phyloP scores from a whole-genome alignment of 2,113 vertebrate genomes.

The Atlantisia rogersi region DNA sequence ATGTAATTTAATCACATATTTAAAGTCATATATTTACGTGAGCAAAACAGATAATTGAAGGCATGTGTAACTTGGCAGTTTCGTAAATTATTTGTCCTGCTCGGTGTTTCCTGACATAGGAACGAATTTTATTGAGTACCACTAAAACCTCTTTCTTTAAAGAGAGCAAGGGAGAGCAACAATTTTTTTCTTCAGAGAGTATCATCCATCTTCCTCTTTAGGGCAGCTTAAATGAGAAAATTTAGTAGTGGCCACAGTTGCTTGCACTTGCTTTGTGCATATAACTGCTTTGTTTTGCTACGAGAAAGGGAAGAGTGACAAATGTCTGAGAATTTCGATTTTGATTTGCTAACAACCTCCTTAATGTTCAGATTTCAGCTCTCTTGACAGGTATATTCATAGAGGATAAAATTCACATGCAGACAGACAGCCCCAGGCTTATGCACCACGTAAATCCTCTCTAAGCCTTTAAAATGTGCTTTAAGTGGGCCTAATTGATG shows the following conservation, averaged over 20 bases:
- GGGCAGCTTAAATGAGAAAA: neutral
- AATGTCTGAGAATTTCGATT: conserved; percentile 18
- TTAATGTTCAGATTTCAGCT: conserved; percentile 49
- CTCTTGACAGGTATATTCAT: conserved; percentile 30
- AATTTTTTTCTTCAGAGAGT: neutral
- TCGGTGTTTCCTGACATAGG: neutral
- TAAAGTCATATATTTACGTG: neutral
- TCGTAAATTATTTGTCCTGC: neutral
- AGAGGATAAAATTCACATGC: conserved; percentile 9
- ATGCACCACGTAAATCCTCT: conserved; percentile 17
- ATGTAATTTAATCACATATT: neutral
- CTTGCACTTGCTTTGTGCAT: neutral
- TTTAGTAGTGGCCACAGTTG: neutral
- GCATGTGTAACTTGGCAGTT: neutral
- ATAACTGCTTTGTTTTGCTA: neutral
- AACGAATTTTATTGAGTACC: neutral
- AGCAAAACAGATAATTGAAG: neutral
- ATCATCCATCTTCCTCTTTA: conserved; percentile 23
- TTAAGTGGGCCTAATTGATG: conserved; percentile 51
- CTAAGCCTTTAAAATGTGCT: conserved; percentile 41
- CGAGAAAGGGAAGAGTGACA: neutral
- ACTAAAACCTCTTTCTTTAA: neutral
- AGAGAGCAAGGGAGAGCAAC: neutral
- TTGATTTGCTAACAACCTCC: conserved; percentile 36
- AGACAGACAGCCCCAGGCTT: conserved; percentile 34